Conservation (phyloP, 2,797 vertebrate species). For the Sitta carolinensis region DNA sequence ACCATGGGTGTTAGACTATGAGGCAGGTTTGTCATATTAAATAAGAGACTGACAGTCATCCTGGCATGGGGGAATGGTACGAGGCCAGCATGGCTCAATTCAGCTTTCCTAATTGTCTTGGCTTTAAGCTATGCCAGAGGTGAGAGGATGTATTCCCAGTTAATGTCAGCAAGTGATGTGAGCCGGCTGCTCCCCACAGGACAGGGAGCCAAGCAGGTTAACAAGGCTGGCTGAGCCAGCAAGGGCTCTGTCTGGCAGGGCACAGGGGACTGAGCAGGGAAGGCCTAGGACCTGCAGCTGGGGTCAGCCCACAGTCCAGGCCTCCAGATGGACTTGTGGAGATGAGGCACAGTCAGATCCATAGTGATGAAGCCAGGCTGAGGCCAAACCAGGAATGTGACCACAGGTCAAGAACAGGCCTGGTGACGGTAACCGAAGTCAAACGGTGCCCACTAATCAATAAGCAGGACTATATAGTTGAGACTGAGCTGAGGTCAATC, state of each 20-base stretch:
- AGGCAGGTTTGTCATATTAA: not conserved
- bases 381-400: not conserved
- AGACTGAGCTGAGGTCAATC: not conserved
- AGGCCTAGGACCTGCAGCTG: not conserved
- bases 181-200: accelerated
- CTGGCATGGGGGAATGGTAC: not conserved
- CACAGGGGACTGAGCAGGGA: not conserved
- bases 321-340: not conserved
- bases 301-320: not conserved
- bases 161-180: not conserved
- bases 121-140: not conserved
- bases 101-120: not conserved
- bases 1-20: not conserved
- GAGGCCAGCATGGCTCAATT: not conserved
- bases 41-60: not conserved
- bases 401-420: not conserved
- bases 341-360: not conserved
- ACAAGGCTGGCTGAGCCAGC: not conserved
- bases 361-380: not conserved
- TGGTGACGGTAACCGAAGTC: not conserved
- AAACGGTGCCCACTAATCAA: not conserved
- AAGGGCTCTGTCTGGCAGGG: not conserved
- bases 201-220: not conserved
- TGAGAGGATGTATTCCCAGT: not conserved
- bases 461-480: not conserved